A percentile compares a stretch with the other conserved stretches of the same genome.
phyloP scores from a whole-genome alignment of 2,888 invertebrate species.

The Pseudococcus longispinus region DNA sequence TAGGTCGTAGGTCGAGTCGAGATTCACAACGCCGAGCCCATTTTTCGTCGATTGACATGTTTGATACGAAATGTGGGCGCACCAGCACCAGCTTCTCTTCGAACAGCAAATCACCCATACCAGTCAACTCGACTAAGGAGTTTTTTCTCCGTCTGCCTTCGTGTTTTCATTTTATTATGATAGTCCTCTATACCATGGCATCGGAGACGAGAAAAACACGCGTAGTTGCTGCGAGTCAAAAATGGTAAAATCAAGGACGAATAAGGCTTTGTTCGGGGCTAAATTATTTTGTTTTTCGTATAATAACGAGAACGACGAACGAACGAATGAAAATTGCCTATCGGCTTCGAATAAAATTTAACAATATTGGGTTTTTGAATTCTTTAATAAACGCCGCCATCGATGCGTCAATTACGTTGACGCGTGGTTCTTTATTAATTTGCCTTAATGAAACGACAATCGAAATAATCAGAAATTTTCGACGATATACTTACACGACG shows the following conservation, averaged over 20 bases:
- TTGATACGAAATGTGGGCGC: background rate
- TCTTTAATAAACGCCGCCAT: background rate
- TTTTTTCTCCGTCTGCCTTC: background rate
- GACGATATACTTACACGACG: too few relatives aligned
- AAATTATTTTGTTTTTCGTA: constrained; percentile 5
- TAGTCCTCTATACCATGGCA: background rate
- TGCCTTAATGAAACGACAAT: constrained; percentile 6
- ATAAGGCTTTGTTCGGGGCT: background rate
- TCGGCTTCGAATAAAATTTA: background rate
- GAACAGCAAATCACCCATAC: background rate
- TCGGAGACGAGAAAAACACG: background rate
- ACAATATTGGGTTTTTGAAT: background rate
- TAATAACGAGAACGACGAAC: background rate
- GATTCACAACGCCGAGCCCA: background rate
- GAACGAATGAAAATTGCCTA: background rate
- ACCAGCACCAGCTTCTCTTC: background rate
- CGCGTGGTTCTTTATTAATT: background rate
- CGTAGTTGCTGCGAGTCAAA: background rate
- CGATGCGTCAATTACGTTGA: background rate
- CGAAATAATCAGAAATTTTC: background rate
- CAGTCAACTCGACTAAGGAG: background rate
- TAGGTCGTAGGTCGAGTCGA: background rate
- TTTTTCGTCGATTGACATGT: background rate
- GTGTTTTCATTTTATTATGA: background rate
- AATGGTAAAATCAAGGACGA: background rate